Evolutionary conservation across 1,140 invertebrate genomes (phyloP), one percentile per base, ranked within the genome.

Genomic region (Brachionus plicatilis): DNA sequence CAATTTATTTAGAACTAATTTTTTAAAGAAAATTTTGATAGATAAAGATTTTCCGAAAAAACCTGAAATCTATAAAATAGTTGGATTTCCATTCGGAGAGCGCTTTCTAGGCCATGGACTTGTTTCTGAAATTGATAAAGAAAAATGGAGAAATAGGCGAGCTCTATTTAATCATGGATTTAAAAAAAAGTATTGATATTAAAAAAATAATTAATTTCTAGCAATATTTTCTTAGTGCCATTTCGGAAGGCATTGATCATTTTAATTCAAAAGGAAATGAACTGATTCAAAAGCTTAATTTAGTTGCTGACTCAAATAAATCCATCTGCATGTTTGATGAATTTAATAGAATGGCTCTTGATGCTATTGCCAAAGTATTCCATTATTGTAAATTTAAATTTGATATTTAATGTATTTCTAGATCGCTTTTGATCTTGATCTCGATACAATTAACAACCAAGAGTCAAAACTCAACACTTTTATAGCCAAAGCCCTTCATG

Each of bases 121-220:
- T 1, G 43, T 80, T n/a, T 56, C 45, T n/a, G 56, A 56, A 56
- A 24, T 80, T 17, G 20, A 80, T 65, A 20, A 53, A 27, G 45
- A 80, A 65, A 80, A 41, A 56, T 80, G 76, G 76, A 80, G 56
- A 65, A 14, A 53, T 8, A 50, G 76, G 24, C 45, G 76, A 14
- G 45, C 76, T 20, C 27, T 65, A 29, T 80, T 60, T 12, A 80
- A 80, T 56, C 56, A 56, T 33, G 76, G 50, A 5, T 80, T 80
- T 20, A 56, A 80, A 60, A 56, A 65, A 80, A 56, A 43, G 76
- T 80, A 8, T 20, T 24, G 20, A 60, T 56, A 56, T 1, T 41
- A 43, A 33, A 17, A 0, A 17, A 72, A 41, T n/a, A 72, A n/a
- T 72, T 17, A 20, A 41, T 41, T 20, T 43, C 2, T 43, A 41